Evolutionary conservation across 2,113 vertebrate species (phyloP).

Genomic region (Cheirogaleus medius): DNA sequence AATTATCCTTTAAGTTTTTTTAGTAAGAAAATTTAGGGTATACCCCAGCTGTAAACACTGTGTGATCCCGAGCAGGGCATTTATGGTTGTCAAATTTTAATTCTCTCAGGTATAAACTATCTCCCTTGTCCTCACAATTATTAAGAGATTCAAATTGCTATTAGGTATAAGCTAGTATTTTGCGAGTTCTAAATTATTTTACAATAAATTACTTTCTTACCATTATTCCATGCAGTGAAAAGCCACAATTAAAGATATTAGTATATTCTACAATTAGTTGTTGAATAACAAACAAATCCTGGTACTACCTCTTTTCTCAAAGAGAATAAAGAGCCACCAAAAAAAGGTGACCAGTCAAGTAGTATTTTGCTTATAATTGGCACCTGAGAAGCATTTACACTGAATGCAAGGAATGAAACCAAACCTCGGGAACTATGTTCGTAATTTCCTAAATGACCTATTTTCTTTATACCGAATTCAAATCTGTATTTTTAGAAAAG

Average conservation of each 20-base stretch:
- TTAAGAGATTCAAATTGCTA: not conserved
- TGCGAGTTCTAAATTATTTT: not conserved
- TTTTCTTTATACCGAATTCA: not conserved
- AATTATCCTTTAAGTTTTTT: not conserved
- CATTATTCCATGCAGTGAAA: not conserved
- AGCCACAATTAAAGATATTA: not conserved
- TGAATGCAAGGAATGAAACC: not conserved
- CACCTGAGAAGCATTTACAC: not conserved
- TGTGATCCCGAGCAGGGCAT: not conserved
- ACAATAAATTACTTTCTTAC: not conserved
- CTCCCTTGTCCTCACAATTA: not conserved
- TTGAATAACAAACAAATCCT: not conserved
- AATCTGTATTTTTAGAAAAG: not conserved
- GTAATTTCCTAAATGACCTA: not conserved
- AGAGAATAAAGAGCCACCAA: not conserved
- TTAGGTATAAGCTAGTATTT: not conserved
- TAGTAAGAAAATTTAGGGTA: not conserved
- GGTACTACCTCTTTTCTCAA: not conserved
- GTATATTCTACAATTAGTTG: not conserved
- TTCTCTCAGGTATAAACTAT: not conserved
- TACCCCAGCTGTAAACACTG: not conserved
- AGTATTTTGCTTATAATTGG: not conserved
- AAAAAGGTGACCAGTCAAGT: not conserved
- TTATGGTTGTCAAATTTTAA: not conserved
- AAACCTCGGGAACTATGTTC: not conserved